Percentiles rank a stretch among this genome's conserved stretches.
Conservation (phyloP, 2,113 vertebrate species). For the Sinocyclocheilus rhinocerous region DNA sequence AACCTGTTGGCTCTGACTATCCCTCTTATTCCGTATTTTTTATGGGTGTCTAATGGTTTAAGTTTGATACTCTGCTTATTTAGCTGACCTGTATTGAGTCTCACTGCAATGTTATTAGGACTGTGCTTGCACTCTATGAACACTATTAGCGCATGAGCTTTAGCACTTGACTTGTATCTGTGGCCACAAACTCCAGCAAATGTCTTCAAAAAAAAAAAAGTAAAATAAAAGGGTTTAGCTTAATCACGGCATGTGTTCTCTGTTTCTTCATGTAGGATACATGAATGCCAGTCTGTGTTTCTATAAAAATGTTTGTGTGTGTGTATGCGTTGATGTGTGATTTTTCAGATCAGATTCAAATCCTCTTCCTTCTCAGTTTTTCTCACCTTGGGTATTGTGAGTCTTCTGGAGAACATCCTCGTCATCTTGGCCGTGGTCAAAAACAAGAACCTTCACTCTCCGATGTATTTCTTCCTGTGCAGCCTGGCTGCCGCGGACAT, state of each 20-base stretch:
- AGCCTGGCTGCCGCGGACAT: slow-evolving; percentile 86
- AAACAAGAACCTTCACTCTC: slow-evolving; percentile 85
- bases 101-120: background rate
- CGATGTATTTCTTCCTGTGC: slow-evolving; percentile 89
- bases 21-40: background rate
- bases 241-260: background rate
- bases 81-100: background rate
- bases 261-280: background rate
- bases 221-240: background rate
- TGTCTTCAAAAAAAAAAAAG: background rate
- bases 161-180: slow-evolving; percentile 5
- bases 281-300: background rate
- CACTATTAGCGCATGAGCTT: background rate
- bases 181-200: background rate
- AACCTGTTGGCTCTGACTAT: background rate
- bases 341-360: background rate
- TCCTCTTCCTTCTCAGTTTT: slow-evolving; percentile 69
- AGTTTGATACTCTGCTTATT: background rate
- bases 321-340: no score
- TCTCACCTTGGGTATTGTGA: slow-evolving; percentile 80
- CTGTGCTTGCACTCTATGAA: background rate
- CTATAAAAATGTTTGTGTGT: background rate
- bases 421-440: slow-evolving; percentile 83
- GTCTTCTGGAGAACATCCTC: slow-evolving; percentile 85
- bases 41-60: background rate